Evolutionary conservation across 1,140 invertebrate species (phyloP).

Genomic region (Pomacea maculata): DNA sequence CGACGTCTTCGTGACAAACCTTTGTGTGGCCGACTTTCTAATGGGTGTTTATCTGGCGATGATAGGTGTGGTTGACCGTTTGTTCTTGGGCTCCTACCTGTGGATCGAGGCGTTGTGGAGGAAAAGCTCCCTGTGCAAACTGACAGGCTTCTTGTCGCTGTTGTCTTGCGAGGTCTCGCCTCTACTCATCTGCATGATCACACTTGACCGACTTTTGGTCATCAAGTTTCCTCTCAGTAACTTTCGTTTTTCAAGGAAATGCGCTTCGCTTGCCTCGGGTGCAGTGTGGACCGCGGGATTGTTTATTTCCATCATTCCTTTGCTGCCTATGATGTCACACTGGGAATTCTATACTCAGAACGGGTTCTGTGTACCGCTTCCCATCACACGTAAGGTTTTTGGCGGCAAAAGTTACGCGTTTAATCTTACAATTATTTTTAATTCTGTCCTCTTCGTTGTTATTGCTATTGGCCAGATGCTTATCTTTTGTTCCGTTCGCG

Average conservation of each 20-base stretch:
- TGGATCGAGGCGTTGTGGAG: constrained; percentile 43
- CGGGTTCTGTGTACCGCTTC: constrained; percentile 37
- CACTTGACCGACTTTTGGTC: constrained; percentile 45
- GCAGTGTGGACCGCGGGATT: constrained; percentile 22
- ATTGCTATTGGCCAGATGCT: constrained; percentile 37
- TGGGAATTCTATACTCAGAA: constrained; percentile 39
- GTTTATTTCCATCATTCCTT: constrained; percentile 13
- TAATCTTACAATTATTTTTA: constrained; percentile 33
- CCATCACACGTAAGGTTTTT: constrained; percentile 22
- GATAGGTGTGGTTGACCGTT: constrained; percentile 45
- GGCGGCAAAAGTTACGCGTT: constrained; percentile 34
- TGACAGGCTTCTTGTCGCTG: constrained; percentile 47
- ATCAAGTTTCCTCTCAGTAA: constrained; percentile 46
- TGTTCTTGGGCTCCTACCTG: constrained; percentile 42
- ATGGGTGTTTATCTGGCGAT: constrained; percentile 56
- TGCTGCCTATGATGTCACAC: constrained; percentile 6
- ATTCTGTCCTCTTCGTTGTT: constrained; percentile 32
- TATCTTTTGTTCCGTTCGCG: constrained; percentile 30
- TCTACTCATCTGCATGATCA: constrained; percentile 46
- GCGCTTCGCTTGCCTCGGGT: constrained; percentile 10
- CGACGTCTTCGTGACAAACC: constrained; percentile 42
- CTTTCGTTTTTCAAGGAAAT: constrained; percentile 6
- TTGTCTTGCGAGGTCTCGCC: constrained; percentile 49
- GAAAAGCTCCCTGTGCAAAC: constrained; percentile 37
- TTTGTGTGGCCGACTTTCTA: constrained; percentile 47